These are phyloP conservation scores for Hermetia illucens DNA, from an alignment of 1,140 invertebrate species.

Conservation along the genomic window DNA sequence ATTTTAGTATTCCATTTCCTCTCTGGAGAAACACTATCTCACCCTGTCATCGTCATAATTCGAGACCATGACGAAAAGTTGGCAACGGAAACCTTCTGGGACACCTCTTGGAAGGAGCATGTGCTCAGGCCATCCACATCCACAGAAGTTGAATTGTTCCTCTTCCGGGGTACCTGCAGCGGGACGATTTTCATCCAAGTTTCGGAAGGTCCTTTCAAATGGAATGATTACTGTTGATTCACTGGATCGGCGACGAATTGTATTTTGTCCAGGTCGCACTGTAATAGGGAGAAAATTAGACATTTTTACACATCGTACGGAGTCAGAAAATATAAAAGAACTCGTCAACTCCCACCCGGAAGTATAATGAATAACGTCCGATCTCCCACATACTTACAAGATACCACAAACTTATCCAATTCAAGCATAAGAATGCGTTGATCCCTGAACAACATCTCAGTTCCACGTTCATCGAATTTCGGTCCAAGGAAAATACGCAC, in stretches of 20 bases:
- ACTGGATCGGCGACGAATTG: constrained; percentile 40
- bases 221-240: constrained; percentile 60
- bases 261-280: constrained; percentile 50
- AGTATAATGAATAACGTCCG: too few species aligned
- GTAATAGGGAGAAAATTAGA: too few species aligned
- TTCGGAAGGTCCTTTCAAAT: constrained; percentile 53
- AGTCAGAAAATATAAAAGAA: too few species aligned
- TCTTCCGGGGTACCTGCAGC: constrained; percentile 33
- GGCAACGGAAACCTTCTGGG: constrained; percentile 46
- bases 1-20: too few species aligned
- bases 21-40: too few species aligned
- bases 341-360: too few species aligned
- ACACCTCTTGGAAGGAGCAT: constrained; percentile 65
- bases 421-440: constrained; percentile 60
- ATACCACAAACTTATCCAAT: constrained; percentile 56
- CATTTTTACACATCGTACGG: too few species aligned
- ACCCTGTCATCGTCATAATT: constrained; percentile 56
- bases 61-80: constrained; percentile 70
- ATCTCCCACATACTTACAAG: constrained; percentile 44
- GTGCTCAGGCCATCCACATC: constrained; percentile 78
- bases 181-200: constrained; percentile 39
- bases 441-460: constrained; percentile 43
- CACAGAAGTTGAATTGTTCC: constrained; percentile 60
- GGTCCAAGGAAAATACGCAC: constrained; percentile 66
- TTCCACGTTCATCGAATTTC: constrained; percentile 48